A percentile compares a stretch with the other conserved stretches of the same genome.
Conservation (phyloP, 2,113 vertebrate species). For the Opisthocomus hoazin region DNA sequence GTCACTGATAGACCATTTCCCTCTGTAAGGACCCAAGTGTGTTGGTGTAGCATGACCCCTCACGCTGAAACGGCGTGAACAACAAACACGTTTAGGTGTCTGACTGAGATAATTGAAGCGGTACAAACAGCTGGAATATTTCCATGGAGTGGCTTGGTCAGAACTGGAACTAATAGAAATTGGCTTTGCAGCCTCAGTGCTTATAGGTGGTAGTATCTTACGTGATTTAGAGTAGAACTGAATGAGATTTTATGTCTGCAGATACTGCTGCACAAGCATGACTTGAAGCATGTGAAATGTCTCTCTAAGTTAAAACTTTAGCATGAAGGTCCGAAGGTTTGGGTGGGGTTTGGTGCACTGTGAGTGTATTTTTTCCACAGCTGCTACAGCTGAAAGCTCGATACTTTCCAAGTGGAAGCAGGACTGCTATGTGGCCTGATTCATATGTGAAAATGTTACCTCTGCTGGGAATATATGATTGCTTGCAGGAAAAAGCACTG, state of each 20-base stretch:
- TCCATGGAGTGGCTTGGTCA: neutral
- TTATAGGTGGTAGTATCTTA: neutral
- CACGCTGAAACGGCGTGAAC: neutral
- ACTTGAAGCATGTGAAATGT: neutral
- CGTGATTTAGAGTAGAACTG: neutral
- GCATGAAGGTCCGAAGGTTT: neutral
- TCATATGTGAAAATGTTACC: neutral
- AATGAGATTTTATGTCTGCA: neutral
- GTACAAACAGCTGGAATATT: neutral
- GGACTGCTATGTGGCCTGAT: neutral
- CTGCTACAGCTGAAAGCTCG: neutral
- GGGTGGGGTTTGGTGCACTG: neutral
- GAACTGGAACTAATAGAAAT: slow-evolving; percentile 6
- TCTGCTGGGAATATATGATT: neutral
- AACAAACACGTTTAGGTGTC: neutral
- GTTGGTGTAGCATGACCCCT: slow-evolving; percentile 6
- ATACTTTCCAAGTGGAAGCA: neutral
- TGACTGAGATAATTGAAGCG: neutral
- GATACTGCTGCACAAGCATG: neutral
- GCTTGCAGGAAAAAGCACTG: neutral
- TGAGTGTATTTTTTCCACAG: neutral
- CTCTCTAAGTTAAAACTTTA: neutral
- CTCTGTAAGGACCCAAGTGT: neutral
- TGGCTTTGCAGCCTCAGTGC: neutral
- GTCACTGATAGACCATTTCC: neutral